These are phyloP conservation scores for Drosophila setifemur DNA, from an alignment of 1,140 invertebrate genomes.

Conservation along the genomic window DNA sequence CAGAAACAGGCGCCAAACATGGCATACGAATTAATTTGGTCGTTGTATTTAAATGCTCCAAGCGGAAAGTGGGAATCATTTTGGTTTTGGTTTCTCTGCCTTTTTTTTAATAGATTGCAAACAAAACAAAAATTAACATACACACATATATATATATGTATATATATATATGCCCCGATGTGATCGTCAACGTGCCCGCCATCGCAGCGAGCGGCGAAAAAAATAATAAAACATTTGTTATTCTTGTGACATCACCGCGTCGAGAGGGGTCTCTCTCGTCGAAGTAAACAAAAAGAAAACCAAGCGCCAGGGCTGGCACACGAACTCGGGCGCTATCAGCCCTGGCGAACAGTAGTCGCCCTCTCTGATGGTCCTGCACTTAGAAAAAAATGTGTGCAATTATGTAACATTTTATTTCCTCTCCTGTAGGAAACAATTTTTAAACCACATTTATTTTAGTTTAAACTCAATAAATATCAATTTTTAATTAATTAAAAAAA, in stretches of 20 bases:
- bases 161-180: no score
- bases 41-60: constrained; percentile 62
- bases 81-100: constrained; percentile 9
- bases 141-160: no score
- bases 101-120: constrained; percentile 53
- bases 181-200: constrained; percentile 47
- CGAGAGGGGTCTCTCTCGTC: not conserved
- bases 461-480: no score
- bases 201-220: constrained; percentile 22
- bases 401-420: no score
- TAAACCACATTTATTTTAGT: not conserved
- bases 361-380: not conserved
- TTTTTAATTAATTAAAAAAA: no score
- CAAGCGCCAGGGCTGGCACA: constrained; percentile 18
- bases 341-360: constrained; percentile 21
- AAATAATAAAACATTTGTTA: constrained; percentile 51
- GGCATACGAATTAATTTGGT: constrained; percentile 71
- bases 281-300: constrained; percentile 33
- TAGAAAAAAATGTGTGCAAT: not conserved
- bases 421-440: no score
- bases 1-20: constrained; percentile 65
- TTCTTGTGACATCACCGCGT: constrained; percentile 63
- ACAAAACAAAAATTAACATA: constrained; percentile 57
- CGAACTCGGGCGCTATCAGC: not conserved
- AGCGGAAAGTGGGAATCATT: constrained; percentile 43